Base-by-base conservation (phyloP, 1,140 invertebrate species). In the Ptiloglossa arizonensis region DNA sequence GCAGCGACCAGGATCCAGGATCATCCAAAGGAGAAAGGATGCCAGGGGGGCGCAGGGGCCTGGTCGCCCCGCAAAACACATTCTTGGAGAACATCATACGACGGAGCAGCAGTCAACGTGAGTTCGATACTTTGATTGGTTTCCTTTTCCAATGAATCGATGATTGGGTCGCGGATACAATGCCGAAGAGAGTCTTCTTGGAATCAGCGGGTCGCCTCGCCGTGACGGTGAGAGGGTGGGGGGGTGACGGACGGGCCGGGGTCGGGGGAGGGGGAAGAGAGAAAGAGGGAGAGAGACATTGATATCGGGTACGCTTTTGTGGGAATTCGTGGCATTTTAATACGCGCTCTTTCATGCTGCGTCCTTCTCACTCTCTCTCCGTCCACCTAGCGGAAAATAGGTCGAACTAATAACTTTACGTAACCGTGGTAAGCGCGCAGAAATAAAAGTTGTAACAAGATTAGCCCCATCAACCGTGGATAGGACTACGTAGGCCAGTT, bases 31-130 rank as follows among this genome's bases (percentile, higher is more conserved):
- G 82, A 81, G 81, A 84, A 92, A 96, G 94, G 94, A 98, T 98
- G 97, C 97, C 97, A 93, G 97, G 97, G 92, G 97, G 97, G 93
- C 95, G 97, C 91, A 95, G 97, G 95, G 99, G 98, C 93, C 96
- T 99, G 87, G 98, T 99, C 90, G 98, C 99, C 94, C 99, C 99
- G 88, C 98, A 99, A 94, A 99, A 99, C 93, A 99, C 99, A 86
- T 99, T 99, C 94, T 94, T 99, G 87, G 99, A 99, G 94, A 99
- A 99, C 94, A 99, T 99, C 93, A 99, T 99, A 87, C 94, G 98
- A 86, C 95, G 98, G 92, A 99, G 98, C 87, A 98, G 97, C 92
- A 98, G 97, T 88, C 97, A 99, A 95, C 98, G 98, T 99, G 95
- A 98, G 98, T 97, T 27, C 57, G 24, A 41, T 13, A 8, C 50